Evolutionary conservation across 1,140 invertebrate species (phyloP).

Genomic region (Campoletis sonorensis): DNA sequence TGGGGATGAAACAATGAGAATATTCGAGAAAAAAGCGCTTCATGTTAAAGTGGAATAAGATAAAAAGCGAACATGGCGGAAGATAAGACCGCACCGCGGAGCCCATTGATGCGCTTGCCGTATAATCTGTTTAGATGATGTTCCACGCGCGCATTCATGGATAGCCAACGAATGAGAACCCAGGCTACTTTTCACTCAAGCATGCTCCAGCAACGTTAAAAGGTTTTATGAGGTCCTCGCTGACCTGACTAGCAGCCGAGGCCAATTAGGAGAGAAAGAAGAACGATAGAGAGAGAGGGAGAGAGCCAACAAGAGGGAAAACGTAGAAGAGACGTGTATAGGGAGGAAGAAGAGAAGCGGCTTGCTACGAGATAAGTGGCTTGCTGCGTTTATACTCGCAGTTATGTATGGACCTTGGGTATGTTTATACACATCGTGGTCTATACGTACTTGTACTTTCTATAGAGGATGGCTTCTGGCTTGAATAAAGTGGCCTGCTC

Average conservation of each 20-base stretch:
- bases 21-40: neutral
- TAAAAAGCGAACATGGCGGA: neutral
- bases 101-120: neutral
- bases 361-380: constrained; percentile 28
- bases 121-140: constrained; percentile 38
- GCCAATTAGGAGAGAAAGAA: constrained; percentile 31
- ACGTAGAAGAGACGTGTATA: neutral
- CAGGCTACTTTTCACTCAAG: constrained; percentile 20
- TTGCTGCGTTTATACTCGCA: constrained; percentile 35
- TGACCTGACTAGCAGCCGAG: constrained; percentile 17
- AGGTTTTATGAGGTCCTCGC: constrained; percentile 41
- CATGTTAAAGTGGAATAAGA: neutral
- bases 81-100: neutral
- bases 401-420: constrained; percentile 13
- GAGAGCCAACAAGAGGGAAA: neutral
- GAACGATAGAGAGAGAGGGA: neutral
- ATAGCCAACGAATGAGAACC: neutral
- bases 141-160: neutral
- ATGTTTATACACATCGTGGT: constrained; percentile 11
- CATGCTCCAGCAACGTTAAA: constrained; percentile 35
- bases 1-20: too few relatives aligned
- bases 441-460: neutral
- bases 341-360: constrained; percentile 25
- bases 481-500: constrained; percentile 8
- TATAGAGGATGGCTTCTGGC: neutral